A percentile compares a stretch with the other conserved stretches of the same genome.
Conservation (phyloP, 2,888 invertebrate species). For the Steinernema carpocapsae region DNA sequence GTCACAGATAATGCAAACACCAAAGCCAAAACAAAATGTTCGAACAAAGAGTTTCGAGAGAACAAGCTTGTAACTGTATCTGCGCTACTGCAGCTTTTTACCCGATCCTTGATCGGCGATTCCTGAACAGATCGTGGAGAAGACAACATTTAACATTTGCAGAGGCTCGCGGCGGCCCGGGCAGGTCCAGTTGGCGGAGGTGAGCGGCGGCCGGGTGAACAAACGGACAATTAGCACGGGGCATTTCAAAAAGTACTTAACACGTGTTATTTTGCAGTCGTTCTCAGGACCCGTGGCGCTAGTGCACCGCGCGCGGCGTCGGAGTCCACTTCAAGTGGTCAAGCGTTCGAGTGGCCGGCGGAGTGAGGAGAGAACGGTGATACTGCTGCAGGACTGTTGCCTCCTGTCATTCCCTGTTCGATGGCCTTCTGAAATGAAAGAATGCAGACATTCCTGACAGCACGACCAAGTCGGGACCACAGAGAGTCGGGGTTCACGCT, state of each 20-base stretch:
- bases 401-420: not conserved
- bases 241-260: constrained; percentile 34
- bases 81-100: too few species aligned
- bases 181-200: not conserved
- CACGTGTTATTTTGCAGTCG: constrained; percentile 32
- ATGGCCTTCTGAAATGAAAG: not conserved
- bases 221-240: not conserved
- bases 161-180: too few species aligned
- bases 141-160: too few species aligned
- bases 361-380: constrained; percentile 26
- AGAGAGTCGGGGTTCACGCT: too few species aligned
- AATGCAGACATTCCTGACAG: constrained; percentile 12
- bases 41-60: too few species aligned
- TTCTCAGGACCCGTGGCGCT: not conserved
- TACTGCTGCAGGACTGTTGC: not conserved
- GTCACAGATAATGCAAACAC: too few species aligned
- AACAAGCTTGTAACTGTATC: too few species aligned
- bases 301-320: not conserved
- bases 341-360: constrained; percentile 23
- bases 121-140: too few species aligned
- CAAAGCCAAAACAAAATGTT: too few species aligned
- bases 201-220: not conserved
- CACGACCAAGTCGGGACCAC: not conserved
- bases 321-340: constrained; percentile 29
- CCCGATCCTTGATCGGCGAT: too few species aligned